A percentile compares a stretch with the other conserved stretches of the same genome.
Conservation (phyloP, 53 echinoderm and acorn worm species). For the Hippasteria phrygiana region DNA sequence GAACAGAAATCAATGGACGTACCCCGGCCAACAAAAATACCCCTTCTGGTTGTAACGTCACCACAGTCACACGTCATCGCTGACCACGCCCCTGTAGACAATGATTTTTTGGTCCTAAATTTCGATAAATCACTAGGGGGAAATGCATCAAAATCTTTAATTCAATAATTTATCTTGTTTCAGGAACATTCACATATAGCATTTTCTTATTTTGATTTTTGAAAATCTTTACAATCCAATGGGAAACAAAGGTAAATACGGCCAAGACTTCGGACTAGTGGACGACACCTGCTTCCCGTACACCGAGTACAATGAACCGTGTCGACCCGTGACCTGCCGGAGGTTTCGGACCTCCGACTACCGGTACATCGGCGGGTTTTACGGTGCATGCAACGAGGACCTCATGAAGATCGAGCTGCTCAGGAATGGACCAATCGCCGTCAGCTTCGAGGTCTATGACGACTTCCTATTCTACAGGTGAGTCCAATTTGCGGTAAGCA, state of each 20-base stretch:
- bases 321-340: constrained; percentile 67
- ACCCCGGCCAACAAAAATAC: too few species aligned
- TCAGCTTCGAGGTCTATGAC: constrained; percentile 85
- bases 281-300: constrained; percentile 83
- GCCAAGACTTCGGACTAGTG: constrained; percentile 80
- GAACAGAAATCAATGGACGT: too few species aligned
- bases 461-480: constrained; percentile 68
- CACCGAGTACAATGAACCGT: constrained; percentile 63
- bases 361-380: constrained; percentile 83
- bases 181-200: background rate
- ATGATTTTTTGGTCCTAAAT: too few species aligned
- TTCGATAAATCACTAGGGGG: too few species aligned
- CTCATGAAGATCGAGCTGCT: constrained; percentile 80
- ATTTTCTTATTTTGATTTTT: background rate
- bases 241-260: constrained; percentile 87
- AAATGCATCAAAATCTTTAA: too few species aligned
- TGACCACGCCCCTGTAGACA: too few species aligned
- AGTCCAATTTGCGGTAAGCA: background rate
- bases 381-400: constrained; percentile 82
- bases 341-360: constrained; percentile 75
- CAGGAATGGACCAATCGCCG: constrained; percentile 76
- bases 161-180: too few species aligned
- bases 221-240: too few species aligned
- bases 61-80: too few species aligned
- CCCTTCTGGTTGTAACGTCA: too few species aligned